phyloP scores from a whole-genome alignment of 2,113 vertebrate genomes.

The Canis aureus region DNA sequence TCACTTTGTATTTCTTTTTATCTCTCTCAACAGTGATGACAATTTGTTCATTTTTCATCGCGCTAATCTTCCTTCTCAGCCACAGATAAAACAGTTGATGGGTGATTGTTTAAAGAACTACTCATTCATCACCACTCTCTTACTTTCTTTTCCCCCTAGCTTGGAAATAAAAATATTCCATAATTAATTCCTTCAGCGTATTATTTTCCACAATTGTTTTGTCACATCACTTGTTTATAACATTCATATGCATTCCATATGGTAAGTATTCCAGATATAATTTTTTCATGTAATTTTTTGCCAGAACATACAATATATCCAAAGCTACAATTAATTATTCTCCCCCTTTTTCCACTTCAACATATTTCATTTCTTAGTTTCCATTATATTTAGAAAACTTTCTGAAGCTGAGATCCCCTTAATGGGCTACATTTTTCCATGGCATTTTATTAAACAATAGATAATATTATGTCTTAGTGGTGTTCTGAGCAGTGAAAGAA shows the following conservation, averaged over 20 bases:
- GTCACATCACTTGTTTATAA: neutral
- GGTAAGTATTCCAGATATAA: neutral
- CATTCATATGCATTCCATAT: neutral
- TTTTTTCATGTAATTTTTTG: neutral
- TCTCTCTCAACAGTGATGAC: neutral
- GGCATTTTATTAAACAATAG: neutral
- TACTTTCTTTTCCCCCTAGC: neutral
- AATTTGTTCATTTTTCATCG: conserved; percentile 22
- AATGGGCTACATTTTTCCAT: neutral
- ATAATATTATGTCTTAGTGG: too few relatives aligned
- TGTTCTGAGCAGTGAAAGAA: neutral
- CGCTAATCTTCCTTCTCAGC: neutral
- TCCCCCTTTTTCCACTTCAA: neutral
- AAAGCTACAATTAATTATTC: neutral
- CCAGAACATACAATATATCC: neutral
- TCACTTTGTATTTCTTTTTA: neutral
- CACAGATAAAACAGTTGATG: neutral
- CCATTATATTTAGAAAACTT: neutral
- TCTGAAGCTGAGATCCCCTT: neutral
- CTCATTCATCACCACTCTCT: neutral
- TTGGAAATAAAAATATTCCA: neutral
- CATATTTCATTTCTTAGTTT: neutral
- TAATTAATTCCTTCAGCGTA: neutral
- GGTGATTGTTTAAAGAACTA: neutral
- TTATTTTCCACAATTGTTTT: neutral